Base-by-base conservation (phyloP, 2,888 invertebrate species). In the Pollenia griseotomentosa region DNA sequence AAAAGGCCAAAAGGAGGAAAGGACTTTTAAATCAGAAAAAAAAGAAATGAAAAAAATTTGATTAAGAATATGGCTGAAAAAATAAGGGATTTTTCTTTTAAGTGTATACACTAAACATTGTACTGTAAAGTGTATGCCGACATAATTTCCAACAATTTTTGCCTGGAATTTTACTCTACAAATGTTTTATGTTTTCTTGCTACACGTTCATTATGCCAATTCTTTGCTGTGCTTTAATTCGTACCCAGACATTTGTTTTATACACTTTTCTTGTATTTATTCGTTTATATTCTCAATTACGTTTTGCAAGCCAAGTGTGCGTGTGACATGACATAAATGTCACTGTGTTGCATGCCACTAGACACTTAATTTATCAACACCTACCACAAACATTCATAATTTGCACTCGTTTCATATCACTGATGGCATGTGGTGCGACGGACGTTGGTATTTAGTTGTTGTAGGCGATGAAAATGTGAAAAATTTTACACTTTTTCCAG, bases 361-460 rank as follows among this genome's bases (percentile, higher is more conserved):
- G 44, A 66, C 65, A 82, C 23, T 82, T 82, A 78, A 73, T 78
- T 85, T 71, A 55, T 78, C 61, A 77, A 77, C 63, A 14, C 55
- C 42, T 10, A 59, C 80, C 61, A n/a, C 63, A 71, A 74, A 16
- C 42, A 61, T 53, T 84, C 40, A 61, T 53, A 53, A 68, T 68
- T 78, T 73, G 23, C n/a, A 57, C 65, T 74, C 73, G 55, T 48
- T 53, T 70, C 53, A 46, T 63, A 53, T 23, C 14, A 63, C 19
- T 46, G 55, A 33, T 77, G 16, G 55, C 63, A 71, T 63, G 63
- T 55, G 46, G 48, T 23, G 33, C 40, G n/a, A 33, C 19, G 44
- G 8, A 42, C 33, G 7, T 16, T 2, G 4, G 6, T 14, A 48
- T 23, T 33, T 33, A 8, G 61, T 65, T 71, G 61, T n/a, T 59